Conservation (phyloP, 2,113 vertebrate species). For the Chamaea fasciata region DNA sequence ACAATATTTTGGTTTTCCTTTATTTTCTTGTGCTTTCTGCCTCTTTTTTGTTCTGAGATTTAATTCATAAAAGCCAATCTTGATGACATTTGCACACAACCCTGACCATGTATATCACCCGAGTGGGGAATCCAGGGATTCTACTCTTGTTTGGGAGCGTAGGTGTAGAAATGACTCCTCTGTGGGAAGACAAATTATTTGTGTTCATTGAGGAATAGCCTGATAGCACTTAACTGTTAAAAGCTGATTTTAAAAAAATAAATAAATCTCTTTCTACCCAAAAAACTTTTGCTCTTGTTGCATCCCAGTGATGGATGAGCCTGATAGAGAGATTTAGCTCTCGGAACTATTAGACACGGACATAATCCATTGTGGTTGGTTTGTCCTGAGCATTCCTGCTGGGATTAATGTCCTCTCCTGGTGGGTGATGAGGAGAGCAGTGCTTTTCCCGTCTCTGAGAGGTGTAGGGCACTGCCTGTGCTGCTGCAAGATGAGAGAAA, state of each 20-base stretch:
- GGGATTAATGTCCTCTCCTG: not conserved
- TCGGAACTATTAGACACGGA: rapidly evolving
- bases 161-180: rapidly evolving
- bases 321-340: not conserved
- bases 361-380: not conserved
- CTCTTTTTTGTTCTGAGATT: not conserved
- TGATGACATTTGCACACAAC: rapidly evolving
- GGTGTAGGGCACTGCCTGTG: not conserved
- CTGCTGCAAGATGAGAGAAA: not conserved
- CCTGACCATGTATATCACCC: rapidly evolving
- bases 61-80: not conserved
- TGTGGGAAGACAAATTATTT: not conserved
- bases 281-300: not conserved
- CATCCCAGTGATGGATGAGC: not conserved
- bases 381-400: not conserved
- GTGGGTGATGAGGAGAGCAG: not conserved
- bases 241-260: not conserved
- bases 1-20: not conserved
- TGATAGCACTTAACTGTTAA: not conserved
- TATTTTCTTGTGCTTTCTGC: not conserved
- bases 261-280: not conserved
- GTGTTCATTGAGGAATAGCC: rapidly evolving
- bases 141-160: not conserved
- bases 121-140: rapidly evolving
- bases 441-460: not conserved